A percentile compares a stretch with the other conserved stretches of the same genome.
Evolutionary conservation across 2,113 vertebrate genomes (phyloP).

Genomic region (Cromileptes altivelis): DNA sequence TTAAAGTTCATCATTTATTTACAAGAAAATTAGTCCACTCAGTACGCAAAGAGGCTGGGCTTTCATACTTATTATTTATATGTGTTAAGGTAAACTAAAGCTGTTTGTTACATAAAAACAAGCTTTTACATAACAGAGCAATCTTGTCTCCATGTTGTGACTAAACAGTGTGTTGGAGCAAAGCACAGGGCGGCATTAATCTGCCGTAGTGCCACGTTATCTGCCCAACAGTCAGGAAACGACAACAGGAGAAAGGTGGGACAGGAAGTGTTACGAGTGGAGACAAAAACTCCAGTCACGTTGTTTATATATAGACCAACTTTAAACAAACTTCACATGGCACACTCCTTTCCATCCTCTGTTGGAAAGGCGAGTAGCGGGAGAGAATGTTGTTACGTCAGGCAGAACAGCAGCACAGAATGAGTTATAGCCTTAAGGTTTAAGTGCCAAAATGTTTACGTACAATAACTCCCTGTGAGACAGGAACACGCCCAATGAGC

Average conservation of each 20-base stretch:
- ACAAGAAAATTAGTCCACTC: slow-evolving; percentile 49
- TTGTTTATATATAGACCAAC: slow-evolving; percentile 71
- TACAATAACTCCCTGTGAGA: background rate
- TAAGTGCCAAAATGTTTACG: background rate
- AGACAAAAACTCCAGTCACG: slow-evolving; percentile 39
- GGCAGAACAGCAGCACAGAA: background rate
- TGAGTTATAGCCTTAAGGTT: background rate
- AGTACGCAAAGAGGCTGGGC: slow-evolving; percentile 6
- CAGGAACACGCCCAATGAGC: background rate
- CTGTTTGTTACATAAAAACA: slow-evolving; percentile 35
- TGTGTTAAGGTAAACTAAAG: slow-evolving; percentile 19
- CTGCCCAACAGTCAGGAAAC: slow-evolving; percentile 68
- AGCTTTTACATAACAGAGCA: slow-evolving; percentile 17
- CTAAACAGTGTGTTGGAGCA: slow-evolving; percentile 20
- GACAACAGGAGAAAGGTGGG: slow-evolving; percentile 64
- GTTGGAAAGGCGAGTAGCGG: background rate
- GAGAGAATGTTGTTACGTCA: slow-evolving; percentile 47
- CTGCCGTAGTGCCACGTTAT: slow-evolving; percentile 47
- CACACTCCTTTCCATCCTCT: slow-evolving; percentile 40
- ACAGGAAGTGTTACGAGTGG: slow-evolving; percentile 76
- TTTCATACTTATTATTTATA: slow-evolving; percentile 29
- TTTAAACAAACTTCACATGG: slow-evolving; percentile 75
- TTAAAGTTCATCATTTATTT: slow-evolving; percentile 73
- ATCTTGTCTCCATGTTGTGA: slow-evolving; percentile 25
- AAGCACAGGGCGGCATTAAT: slow-evolving; percentile 58